phyloP scores from a whole-genome alignment of 2,797 vertebrate genomes.

The Echiichthys vipera region DNA sequence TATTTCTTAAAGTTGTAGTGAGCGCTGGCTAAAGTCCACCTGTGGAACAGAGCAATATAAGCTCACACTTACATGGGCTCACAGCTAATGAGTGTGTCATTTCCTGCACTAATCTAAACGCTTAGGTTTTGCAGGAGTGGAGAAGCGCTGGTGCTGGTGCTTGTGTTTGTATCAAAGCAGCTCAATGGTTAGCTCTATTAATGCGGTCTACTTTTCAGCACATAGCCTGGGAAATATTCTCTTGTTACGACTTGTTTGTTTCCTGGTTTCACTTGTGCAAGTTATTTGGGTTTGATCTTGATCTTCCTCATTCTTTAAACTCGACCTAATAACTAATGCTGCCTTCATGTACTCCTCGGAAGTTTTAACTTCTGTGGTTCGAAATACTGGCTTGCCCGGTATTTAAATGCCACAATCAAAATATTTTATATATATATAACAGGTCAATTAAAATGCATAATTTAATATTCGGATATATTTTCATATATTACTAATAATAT shows the following conservation, averaged over 20 bases:
- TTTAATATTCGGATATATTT: too few species aligned
- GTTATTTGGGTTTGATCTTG: neutral
- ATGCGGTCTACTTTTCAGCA: neutral
- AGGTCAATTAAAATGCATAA: too few species aligned
- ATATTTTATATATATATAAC: too few species aligned
- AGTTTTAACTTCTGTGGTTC: accelerated
- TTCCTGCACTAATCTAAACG: neutral
- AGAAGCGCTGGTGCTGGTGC: neutral
- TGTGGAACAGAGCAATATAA: neutral
- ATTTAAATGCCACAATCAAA: neutral
- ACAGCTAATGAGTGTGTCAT: neutral
- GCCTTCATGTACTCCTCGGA: slow-evolving; percentile 6
- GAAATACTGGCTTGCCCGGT: neutral
- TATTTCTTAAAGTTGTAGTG: slow-evolving; percentile 83
- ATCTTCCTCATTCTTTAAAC: slow-evolving; percentile 38
- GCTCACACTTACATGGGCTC: neutral
- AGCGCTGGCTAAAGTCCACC: slow-evolving; percentile 68
- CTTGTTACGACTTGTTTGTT: neutral
- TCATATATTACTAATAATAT: too few species aligned
- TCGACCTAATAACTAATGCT: neutral
- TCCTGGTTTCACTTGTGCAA: slow-evolving; percentile 26
- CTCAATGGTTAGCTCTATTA: too few species aligned
- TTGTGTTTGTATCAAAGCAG: neutral
- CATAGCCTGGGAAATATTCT: accelerated
- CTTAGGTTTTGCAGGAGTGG: neutral